Evolutionary conservation across 35 echinoderm and acorn worm species (phyloP).

Genomic region (Stichopus chloronotus): DNA sequence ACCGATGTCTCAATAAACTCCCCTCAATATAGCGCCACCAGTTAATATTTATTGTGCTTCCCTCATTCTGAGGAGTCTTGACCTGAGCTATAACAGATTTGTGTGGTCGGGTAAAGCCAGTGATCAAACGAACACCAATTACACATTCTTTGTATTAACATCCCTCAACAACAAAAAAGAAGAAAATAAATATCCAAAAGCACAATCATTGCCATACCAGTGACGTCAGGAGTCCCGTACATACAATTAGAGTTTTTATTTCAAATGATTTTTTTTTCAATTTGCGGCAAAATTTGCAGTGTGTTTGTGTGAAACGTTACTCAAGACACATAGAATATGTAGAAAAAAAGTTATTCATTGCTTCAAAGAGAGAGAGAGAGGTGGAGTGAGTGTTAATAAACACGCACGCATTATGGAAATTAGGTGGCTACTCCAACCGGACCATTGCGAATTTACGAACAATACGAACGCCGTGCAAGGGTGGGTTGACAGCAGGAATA

Average conservation of each 20-base stretch:
- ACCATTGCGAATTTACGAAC: slow-evolving; percentile 21
- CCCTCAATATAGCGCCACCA: neutral
- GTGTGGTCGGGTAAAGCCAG: neutral
- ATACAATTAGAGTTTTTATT: neutral
- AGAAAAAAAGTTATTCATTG: slow-evolving; percentile 28
- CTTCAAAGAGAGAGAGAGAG: neutral
- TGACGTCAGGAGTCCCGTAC: slow-evolving; percentile 12
- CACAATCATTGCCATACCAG: slow-evolving; percentile 6
- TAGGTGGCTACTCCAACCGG: slow-evolving; percentile 29
- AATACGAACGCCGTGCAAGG: slow-evolving; percentile 42
- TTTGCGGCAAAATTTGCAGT: neutral
- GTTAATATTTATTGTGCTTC: neutral
- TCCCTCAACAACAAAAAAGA: neutral
- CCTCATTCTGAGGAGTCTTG: neutral
- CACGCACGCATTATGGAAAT: slow-evolving; percentile 47
- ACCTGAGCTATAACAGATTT: neutral
- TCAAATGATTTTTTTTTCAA: neutral
- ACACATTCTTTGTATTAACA: slow-evolving; percentile 21
- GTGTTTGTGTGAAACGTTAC: slow-evolving; percentile 28
- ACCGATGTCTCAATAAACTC: no score
- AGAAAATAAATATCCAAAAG: no score
- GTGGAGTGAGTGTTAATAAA: slow-evolving; percentile 5
- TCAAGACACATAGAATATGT: neutral
- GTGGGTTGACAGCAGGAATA: slow-evolving; percentile 1
- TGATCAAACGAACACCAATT: neutral